Evolutionary conservation across 2,797 vertebrate species (phyloP).

Genomic region (Pseudotriccus pelzelni): DNA sequence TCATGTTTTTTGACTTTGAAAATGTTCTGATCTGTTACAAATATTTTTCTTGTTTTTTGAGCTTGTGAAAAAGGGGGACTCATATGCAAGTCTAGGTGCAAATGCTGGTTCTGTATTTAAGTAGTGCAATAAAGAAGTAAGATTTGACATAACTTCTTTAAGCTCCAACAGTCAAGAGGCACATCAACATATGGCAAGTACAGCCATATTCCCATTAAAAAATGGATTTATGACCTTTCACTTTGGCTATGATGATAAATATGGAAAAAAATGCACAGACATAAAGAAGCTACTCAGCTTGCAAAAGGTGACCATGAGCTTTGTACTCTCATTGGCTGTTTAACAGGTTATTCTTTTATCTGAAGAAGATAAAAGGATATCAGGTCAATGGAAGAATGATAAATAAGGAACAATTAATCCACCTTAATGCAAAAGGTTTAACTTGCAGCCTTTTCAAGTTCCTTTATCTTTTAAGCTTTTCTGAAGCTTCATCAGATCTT

Average conservation of each 20-base stretch:
- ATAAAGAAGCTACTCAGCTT: not conserved
- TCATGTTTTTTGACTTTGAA: not conserved
- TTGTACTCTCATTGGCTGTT: not conserved
- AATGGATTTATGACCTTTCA: not conserved
- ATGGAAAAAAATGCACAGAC: not conserved
- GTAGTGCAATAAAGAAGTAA: not conserved
- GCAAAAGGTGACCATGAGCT: not conserved
- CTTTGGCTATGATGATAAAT: not conserved
- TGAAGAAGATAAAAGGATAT: not conserved
- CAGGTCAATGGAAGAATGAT: not conserved
- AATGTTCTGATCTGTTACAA: not conserved
- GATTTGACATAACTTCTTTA: not conserved
- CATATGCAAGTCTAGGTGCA: not conserved
- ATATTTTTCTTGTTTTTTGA: not conserved
- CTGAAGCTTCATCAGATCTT: not conserved
- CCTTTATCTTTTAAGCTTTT: slow-evolving; percentile 2
- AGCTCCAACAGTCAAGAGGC: not conserved
- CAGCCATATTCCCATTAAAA: not conserved
- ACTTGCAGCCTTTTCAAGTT: not conserved
- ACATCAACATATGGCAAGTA: not conserved
- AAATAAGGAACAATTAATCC: not conserved
- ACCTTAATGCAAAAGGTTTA: not conserved
- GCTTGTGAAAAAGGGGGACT: not conserved
- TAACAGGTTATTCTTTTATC: not conserved
- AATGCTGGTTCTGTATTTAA: not conserved